Percentiles rank a stretch among this genome's conserved stretches.
phyloP scores from a whole-genome alignment of 2,888 invertebrate species.

The Protodeltote pygarga region DNA sequence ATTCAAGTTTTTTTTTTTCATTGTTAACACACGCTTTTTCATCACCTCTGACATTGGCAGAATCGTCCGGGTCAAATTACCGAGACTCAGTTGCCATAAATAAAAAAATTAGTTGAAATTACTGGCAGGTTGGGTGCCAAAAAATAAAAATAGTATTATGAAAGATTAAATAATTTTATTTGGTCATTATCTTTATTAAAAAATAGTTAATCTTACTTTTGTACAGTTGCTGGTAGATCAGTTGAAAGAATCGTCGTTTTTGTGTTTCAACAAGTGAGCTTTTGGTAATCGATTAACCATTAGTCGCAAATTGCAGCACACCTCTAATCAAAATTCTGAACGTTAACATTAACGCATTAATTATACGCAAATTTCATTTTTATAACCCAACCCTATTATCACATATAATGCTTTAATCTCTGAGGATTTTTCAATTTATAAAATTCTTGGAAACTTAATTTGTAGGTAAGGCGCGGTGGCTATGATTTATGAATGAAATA shows the following conservation, averaged over 20 bases:
- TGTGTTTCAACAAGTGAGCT: slow-evolving; percentile 4
- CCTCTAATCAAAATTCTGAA: slow-evolving; percentile 9
- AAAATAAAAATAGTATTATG: too few relatives aligned
- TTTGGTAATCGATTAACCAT: slow-evolving; percentile 22
- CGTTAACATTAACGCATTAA: slow-evolving; percentile 40
- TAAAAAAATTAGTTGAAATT: too few relatives aligned
- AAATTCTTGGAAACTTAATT: slow-evolving; percentile 62
- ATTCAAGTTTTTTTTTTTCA: too few relatives aligned
- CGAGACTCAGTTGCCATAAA: too few relatives aligned
- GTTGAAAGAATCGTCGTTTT: slow-evolving; percentile 6
- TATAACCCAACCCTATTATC: slow-evolving; percentile 60
- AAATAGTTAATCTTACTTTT: slow-evolving; percentile 10
- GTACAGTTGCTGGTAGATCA: neutral
- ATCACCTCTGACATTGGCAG: too few relatives aligned
- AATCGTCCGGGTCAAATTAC: too few relatives aligned
- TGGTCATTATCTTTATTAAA: slow-evolving; percentile 12
- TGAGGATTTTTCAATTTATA: slow-evolving; percentile 66
- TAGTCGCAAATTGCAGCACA: slow-evolving; percentile 7
- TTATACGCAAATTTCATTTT: slow-evolving; percentile 67
- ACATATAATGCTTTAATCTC: slow-evolving; percentile 55
- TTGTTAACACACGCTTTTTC: too few relatives aligned
- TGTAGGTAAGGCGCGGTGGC: slow-evolving; percentile 54
- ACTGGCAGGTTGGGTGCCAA: too few relatives aligned
- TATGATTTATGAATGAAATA: slow-evolving; percentile 57
- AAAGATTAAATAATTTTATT: slow-evolving; percentile 1